Evolutionary conservation across 2,888 invertebrate genomes (phyloP).

Genomic region (Napeogenes inachia): DNA sequence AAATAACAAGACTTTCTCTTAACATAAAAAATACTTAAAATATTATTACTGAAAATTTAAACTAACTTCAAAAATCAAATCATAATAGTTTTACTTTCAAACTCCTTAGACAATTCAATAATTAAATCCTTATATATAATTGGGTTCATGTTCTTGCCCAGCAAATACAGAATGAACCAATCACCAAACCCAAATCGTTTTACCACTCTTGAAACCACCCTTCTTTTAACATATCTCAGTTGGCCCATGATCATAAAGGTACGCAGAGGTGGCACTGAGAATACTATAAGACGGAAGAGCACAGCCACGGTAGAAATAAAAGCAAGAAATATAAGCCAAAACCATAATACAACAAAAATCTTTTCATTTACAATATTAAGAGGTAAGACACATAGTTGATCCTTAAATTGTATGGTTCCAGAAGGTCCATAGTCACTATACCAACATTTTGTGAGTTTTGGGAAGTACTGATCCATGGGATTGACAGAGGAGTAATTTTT

Average conservation of each 20-base stretch:
- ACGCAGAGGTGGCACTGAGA: slow-evolving; percentile 77
- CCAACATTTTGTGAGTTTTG: slow-evolving; percentile 82
- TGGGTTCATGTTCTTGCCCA: slow-evolving; percentile 86
- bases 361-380: slow-evolving; percentile 89
- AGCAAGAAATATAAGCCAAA: slow-evolving; percentile 83
- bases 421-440: slow-evolving; percentile 78
- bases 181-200: slow-evolving; percentile 80
- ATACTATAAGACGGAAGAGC: slow-evolving; percentile 79
- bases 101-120: slow-evolving; percentile 66
- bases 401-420: slow-evolving; percentile 75
- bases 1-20: neutral
- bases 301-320: slow-evolving; percentile 79
- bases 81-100: slow-evolving; percentile 51
- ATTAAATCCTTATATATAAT: slow-evolving; percentile 81
- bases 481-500: slow-evolving; percentile 66
- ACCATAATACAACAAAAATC: slow-evolving; percentile 85
- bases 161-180: slow-evolving; percentile 86
- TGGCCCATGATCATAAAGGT: slow-evolving; percentile 80
- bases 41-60: slow-evolving; percentile 5
- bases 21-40: slow-evolving; percentile 1
- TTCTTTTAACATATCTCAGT: slow-evolving; percentile 72
- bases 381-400: slow-evolving; percentile 85
- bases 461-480: slow-evolving; percentile 83
- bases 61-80: slow-evolving; percentile 39
- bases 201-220: slow-evolving; percentile 72